phyloP scores from a whole-genome alignment of 2,888 invertebrate genomes.

The Stenodema calcarata region DNA sequence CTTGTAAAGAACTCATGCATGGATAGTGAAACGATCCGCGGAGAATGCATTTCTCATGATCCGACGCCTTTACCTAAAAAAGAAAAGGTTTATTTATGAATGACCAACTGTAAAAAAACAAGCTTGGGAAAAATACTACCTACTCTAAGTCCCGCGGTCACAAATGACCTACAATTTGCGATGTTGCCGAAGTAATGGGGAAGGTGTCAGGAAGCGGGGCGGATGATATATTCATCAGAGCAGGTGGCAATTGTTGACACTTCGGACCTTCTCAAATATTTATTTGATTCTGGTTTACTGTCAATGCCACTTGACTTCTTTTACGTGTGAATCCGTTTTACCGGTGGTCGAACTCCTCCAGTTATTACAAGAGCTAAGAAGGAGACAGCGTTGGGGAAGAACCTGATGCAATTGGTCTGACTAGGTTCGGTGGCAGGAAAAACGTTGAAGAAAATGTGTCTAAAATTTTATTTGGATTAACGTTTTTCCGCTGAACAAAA shows the following conservation, averaged over 20 bases:
- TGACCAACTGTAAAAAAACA: not conserved
- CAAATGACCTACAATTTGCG: slow-evolving; percentile 31
- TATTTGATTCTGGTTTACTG: not conserved
- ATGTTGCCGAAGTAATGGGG: not conserved
- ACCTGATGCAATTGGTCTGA: too few relatives aligned
- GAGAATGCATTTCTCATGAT: not conserved
- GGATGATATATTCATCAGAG: slow-evolving; percentile 15
- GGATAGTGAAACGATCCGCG: not conserved
- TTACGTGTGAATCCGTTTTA: too few relatives aligned
- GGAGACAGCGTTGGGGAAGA: too few relatives aligned
- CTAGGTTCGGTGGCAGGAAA: too few relatives aligned
- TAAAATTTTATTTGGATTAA: too few relatives aligned
- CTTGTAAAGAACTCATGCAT: not conserved
- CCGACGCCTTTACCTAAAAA: not conserved
- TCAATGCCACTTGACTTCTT: not conserved
- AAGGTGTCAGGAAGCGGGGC: not conserved
- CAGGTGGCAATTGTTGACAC: slow-evolving; percentile 2
- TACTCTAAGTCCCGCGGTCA: not conserved
- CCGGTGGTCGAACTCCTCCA: too few relatives aligned
- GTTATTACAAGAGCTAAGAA: too few relatives aligned
- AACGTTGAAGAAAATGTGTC: too few relatives aligned
- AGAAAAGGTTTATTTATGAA: not conserved
- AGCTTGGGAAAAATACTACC: not conserved
- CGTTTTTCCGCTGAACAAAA: too few relatives aligned
- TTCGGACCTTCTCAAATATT: not conserved